Evolutionary conservation across 2,797 vertebrate genomes (phyloP), one percentile per base, ranked within the genome.

Genomic region (Paratrypauchen microcephalus): DNA sequence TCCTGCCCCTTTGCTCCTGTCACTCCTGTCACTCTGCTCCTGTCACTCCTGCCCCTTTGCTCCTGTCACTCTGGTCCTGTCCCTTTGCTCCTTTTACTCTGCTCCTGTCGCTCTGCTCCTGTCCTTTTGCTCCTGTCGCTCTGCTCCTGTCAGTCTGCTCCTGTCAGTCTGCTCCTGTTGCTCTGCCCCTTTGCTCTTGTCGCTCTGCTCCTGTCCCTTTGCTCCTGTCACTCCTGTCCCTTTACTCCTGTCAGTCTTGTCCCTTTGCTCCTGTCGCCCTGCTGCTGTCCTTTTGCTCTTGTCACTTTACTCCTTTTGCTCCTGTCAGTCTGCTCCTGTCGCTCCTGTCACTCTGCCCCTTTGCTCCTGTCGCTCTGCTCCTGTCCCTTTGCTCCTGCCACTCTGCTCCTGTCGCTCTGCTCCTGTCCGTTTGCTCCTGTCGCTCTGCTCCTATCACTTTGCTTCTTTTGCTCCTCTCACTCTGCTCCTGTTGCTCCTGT

Each of bases 221-320:
- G 79, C 79, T 88, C 88, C 76, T 41, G 72, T 79, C 75, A 62
- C 70, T 74, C n/a, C 79, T 74, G 79, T 78, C 87, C 88, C 76
- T 41, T 73, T 75, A 78, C 79, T 87, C 88, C 76, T 15, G 12
- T 4, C 41, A 3, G n/a, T n/a, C n/a, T n/a, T n/a, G n/a, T n/a
- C n/a, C n/a, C 13, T 32, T 65, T 2, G 70, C 70, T 81, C 24
- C 77, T 68, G 72, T 79, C 75, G 63, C 72, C 87, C 88, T 71
- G 39, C 68, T 71, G 68, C n/a, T n/a, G n/a, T n/a, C n/a, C n/a
- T n/a, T n/a, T n/a, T n/a, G 32, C 32, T 9, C 32, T 9, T 39
- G 72, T 80, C 75, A 63, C 71, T 75, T 77, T 74, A 78, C 79
- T 87, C 88, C 76, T 36, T 36, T 4, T 41, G 39, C 39, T 41